These are phyloP conservation scores for Uropsilus gracilis DNA, from an alignment of 2,113 vertebrate species.

Conservation along the genomic window DNA sequence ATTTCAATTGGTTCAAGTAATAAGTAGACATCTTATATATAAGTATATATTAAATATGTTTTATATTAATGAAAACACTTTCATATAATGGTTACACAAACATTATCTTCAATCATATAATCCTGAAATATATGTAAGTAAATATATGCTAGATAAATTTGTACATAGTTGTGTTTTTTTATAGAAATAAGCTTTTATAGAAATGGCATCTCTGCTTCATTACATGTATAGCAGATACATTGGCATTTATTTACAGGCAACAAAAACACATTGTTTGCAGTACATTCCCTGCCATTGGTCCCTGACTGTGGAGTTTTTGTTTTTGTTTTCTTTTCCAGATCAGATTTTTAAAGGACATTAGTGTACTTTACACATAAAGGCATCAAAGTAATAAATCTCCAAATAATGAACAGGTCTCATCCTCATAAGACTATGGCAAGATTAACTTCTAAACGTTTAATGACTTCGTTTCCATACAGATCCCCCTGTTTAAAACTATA, in stretches of 20 bases:
- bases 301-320: background rate
- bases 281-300: background rate
- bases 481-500: background rate
- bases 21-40: background rate
- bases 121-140: background rate
- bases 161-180: background rate
- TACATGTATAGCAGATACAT: background rate
- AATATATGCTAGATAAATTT: background rate
- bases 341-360: constrained; percentile 32
- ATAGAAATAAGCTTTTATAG: background rate
- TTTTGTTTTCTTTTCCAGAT: constrained; percentile 11
- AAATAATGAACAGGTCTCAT: constrained; percentile 18
- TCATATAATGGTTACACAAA: background rate
- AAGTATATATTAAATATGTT: background rate
- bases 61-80: background rate
- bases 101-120: background rate
- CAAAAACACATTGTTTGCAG: background rate
- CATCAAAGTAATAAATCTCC: constrained; percentile 39
- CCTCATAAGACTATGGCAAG: background rate
- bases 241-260: background rate
- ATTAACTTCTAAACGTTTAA: background rate
- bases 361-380: background rate
- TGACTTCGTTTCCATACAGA: background rate
- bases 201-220: background rate
- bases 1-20: background rate